phyloP scores from a whole-genome alignment of 53 echinoderm and acorn worm genomes.

The Apostichopus leukothele region DNA sequence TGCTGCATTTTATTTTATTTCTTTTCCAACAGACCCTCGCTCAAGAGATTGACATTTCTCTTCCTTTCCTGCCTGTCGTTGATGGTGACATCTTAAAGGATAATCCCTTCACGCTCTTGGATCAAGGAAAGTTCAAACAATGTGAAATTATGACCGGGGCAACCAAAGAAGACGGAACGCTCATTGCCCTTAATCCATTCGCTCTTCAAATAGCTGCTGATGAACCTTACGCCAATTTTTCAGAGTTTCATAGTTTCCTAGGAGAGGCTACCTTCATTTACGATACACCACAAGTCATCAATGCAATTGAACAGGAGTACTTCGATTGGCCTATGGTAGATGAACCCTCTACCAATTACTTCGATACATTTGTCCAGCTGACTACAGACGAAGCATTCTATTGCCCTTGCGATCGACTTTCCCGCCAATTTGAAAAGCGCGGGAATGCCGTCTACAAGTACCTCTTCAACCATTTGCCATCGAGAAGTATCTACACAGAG shows the following conservation, averaged over 20 bases:
- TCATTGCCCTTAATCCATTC: slow-evolving; percentile 46
- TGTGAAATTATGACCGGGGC: slow-evolving; percentile 54
- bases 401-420: slow-evolving; percentile 55
- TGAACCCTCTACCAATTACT: slow-evolving; percentile 61
- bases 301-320: slow-evolving; percentile 59
- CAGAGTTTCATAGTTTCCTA: slow-evolving; percentile 32
- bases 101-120: slow-evolving; percentile 35
- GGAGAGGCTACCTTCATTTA: slow-evolving; percentile 23
- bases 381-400: slow-evolving; percentile 54
- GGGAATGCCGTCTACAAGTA: slow-evolving; percentile 53
- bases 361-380: slow-evolving; percentile 45
- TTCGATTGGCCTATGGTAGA: slow-evolving; percentile 58
- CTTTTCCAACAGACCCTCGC: not conserved
- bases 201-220: not conserved
- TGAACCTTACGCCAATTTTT: slow-evolving; percentile 3
- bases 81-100: slow-evolving; percentile 26
- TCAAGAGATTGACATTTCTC: slow-evolving; percentile 21
- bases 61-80: slow-evolving; percentile 60
- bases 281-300: slow-evolving; percentile 35
- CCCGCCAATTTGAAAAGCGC: slow-evolving; percentile 27
- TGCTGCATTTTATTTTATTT: not conserved
- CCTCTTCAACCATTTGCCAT: slow-evolving; percentile 57
- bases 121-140: slow-evolving; percentile 60
- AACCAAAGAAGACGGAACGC: slow-evolving; percentile 63
- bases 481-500: slow-evolving; percentile 14